Conservation (phyloP, 2,113 vertebrate genomes). For the Fukomys damarensis region DNA sequence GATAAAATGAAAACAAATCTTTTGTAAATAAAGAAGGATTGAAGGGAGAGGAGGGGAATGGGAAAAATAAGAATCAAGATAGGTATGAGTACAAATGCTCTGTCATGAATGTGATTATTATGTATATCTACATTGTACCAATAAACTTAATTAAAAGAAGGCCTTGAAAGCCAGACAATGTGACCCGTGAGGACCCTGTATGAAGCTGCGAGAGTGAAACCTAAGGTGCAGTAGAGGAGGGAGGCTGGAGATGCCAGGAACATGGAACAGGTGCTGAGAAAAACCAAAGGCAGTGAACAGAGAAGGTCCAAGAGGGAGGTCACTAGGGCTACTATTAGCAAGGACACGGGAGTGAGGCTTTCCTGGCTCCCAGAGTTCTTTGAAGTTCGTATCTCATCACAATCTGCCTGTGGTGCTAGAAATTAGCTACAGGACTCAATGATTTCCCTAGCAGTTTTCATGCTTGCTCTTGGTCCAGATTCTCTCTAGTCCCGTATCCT, state of each 20-base stretch:
- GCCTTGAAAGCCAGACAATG: background rate
- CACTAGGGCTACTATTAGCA: background rate
- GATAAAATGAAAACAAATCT: no score
- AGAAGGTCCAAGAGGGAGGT: background rate
- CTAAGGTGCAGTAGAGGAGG: background rate
- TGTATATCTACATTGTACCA: no score
- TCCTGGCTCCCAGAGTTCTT: background rate
- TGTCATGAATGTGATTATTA: no score
- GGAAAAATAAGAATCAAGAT: no score
- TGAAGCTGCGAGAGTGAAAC: background rate
- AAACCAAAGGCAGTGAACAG: background rate
- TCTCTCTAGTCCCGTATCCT: background rate
- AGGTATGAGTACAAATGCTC: no score
- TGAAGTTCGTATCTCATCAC: background rate
- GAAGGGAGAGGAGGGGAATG: no score
- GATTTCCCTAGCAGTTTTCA: background rate
- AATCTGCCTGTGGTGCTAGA: background rate
- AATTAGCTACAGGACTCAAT: background rate
- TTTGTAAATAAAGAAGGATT: no score
- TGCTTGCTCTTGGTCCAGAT: background rate
- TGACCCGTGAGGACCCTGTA: background rate
- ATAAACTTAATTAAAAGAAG: no score
- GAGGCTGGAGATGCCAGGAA: background rate
- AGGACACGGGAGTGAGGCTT: background rate
- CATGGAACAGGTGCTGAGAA: background rate